Conservation (phyloP, 2,888 invertebrate genomes). For the Druceiella hillmani region DNA sequence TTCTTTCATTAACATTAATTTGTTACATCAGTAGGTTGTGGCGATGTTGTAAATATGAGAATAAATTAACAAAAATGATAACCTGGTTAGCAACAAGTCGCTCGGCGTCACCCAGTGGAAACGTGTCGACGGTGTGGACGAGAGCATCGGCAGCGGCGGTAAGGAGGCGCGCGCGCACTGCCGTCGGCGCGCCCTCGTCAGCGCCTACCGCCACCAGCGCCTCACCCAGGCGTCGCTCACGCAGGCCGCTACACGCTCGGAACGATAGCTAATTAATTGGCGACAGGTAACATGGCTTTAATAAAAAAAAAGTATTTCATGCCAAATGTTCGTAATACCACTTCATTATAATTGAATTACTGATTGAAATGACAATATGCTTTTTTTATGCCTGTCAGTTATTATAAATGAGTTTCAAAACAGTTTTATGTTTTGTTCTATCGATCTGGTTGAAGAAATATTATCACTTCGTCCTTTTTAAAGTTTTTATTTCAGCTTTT, state of each 20-base stretch:
- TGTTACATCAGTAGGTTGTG: background rate
- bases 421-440: too few relatives aligned
- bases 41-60: background rate
- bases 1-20: too few relatives aligned
- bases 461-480: too few relatives aligned
- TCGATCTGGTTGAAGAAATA: too few relatives aligned
- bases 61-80: too few relatives aligned
- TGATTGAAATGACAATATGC: too few relatives aligned
- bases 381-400: too few relatives aligned
- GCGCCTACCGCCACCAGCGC: constrained; percentile 60
- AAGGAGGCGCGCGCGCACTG: constrained; percentile 45
- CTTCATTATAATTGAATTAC: too few relatives aligned
- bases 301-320: too few relatives aligned
- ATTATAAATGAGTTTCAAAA: too few relatives aligned
- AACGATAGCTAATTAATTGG: constrained; percentile 57
- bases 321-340: too few relatives aligned
- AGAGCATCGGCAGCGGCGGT: constrained; percentile 60
- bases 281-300: constrained; percentile 4
- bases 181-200: constrained; percentile 33
- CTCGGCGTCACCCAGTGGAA: constrained; percentile 63
- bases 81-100: constrained; percentile 60
- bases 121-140: constrained; percentile 63
- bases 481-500: too few relatives aligned
- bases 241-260: constrained; percentile 63
- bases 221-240: constrained; percentile 68